Conservation (phyloP, 2,888 invertebrate genomes). For the Tetragonisca angustula region DNA sequence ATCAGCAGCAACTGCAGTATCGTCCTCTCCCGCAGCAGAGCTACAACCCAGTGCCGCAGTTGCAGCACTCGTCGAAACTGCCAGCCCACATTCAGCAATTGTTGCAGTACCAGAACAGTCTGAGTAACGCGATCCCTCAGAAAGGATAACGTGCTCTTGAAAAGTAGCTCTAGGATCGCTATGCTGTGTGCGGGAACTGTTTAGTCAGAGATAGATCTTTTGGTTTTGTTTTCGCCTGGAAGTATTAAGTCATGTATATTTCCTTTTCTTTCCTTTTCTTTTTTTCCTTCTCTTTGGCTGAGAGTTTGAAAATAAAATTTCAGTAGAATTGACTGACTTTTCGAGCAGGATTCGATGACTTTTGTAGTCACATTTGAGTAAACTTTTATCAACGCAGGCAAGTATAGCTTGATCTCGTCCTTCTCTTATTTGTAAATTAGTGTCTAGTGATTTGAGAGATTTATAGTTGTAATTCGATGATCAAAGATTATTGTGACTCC, state of each 20-base stretch:
- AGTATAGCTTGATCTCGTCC: too few relatives aligned
- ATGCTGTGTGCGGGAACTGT: not conserved
- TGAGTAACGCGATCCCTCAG: constrained; percentile 39
- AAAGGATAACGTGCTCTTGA: not conserved
- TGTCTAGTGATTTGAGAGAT: too few relatives aligned
- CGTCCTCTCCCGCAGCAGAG: constrained; percentile 27
- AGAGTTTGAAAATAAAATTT: not conserved
- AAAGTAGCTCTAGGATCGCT: not conserved
- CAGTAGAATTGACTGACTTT: too few relatives aligned
- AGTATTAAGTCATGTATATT: not conserved
- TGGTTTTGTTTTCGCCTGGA: not conserved
- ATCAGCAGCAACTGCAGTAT: not conserved
- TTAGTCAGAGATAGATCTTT: not conserved
- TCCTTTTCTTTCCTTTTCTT: not conserved
- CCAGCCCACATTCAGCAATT: constrained; percentile 72
- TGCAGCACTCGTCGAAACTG: constrained; percentile 67
- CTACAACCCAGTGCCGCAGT: constrained; percentile 52
- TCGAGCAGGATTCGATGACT: too few relatives aligned
- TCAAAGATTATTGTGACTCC: too few relatives aligned
- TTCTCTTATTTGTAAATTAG: too few relatives aligned
- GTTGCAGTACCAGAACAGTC: constrained; percentile 61
- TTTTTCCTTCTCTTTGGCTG: not conserved
- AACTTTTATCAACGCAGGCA: too few relatives aligned
- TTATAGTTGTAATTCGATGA: too few relatives aligned
- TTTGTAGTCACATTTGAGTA: too few relatives aligned